Evolutionary conservation across 1,140 invertebrate species (phyloP).

Genomic region (Trachymyrmex septentrionalis): DNA sequence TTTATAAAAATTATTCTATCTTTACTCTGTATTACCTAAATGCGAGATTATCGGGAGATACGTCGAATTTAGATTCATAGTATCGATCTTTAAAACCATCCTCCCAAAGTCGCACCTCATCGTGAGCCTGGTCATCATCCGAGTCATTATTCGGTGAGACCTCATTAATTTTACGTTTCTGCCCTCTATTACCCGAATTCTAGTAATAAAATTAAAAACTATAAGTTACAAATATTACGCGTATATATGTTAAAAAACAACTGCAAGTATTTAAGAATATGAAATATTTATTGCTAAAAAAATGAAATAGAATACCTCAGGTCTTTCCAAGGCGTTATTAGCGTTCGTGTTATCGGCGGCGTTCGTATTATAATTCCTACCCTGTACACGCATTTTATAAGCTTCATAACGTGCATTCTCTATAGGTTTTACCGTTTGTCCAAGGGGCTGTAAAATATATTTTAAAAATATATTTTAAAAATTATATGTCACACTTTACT

Average conservation of each 20-base stretch:
- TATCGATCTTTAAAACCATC: slow-evolving; percentile 99
- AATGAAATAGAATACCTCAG: slow-evolving; percentile 74
- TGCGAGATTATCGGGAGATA: slow-evolving; percentile 91
- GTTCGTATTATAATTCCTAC: slow-evolving; percentile 78
- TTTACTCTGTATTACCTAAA: slow-evolving; percentile 89
- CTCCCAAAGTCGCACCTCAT: slow-evolving; percentile 98
- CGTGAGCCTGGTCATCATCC: slow-evolving; percentile 93
- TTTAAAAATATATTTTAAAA: slow-evolving; percentile 32
- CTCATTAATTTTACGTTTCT: slow-evolving; percentile 86
- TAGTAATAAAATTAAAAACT: slow-evolving; percentile 50
- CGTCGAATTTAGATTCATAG: slow-evolving; percentile 99
- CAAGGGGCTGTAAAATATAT: slow-evolving; percentile 85
- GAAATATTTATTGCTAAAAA: not conserved
- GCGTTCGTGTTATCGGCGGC: slow-evolving; percentile 72
- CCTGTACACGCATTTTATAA: slow-evolving; percentile 88
- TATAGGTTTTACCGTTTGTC: slow-evolving; percentile 85
- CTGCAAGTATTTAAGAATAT: not conserved
- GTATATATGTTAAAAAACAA: not conserved
- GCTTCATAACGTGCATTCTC: slow-evolving; percentile 91
- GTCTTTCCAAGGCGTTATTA: slow-evolving; percentile 82
- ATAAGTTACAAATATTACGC: not conserved
- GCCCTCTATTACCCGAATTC: slow-evolving; percentile 72
- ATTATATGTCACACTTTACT: not conserved
- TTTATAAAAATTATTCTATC: slow-evolving; percentile 23
- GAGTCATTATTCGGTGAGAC: slow-evolving; percentile 86